Evolutionary conservation across 2,888 invertebrate species (phyloP).

Genomic region (Tenthredo mesomela): DNA sequence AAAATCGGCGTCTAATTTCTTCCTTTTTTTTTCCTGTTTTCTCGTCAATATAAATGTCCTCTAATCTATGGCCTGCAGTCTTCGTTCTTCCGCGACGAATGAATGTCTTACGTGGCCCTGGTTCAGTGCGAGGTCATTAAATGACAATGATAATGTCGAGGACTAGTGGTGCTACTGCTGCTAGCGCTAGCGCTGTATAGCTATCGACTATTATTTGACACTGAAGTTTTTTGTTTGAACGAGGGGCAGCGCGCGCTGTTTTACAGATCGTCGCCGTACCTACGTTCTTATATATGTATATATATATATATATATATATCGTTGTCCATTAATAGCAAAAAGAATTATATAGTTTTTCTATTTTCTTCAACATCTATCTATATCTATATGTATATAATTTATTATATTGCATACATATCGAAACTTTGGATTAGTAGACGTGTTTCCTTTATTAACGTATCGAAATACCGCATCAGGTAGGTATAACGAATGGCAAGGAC

Average conservation of each 20-base stretch:
- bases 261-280: background rate
- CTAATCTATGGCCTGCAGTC: conserved; percentile 13
- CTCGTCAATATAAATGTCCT: background rate
- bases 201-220: conserved; percentile 27
- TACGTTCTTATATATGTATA: background rate
- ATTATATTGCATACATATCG: background rate
- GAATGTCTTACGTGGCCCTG: conserved; percentile 38
- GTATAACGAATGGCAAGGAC: conserved; percentile 36
- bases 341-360: background rate
- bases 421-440: background rate
- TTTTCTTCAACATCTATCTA: conserved; percentile 7
- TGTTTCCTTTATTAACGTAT: background rate
- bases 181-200: background rate
- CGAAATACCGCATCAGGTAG: background rate
- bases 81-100: conserved; percentile 37
- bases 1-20: background rate
- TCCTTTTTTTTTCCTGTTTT: background rate
- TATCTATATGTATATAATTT: background rate
- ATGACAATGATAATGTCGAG: conserved; percentile 50
- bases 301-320: too few relatives aligned
- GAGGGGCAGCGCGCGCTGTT: background rate
- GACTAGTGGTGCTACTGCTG: conserved; percentile 1
- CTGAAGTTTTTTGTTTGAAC: background rate
- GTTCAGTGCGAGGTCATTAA: conserved; percentile 44
- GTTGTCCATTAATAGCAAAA: background rate